Evolutionary conservation across 2,113 vertebrate genomes (phyloP).

Genomic region (Peromyscus californicus): DNA sequence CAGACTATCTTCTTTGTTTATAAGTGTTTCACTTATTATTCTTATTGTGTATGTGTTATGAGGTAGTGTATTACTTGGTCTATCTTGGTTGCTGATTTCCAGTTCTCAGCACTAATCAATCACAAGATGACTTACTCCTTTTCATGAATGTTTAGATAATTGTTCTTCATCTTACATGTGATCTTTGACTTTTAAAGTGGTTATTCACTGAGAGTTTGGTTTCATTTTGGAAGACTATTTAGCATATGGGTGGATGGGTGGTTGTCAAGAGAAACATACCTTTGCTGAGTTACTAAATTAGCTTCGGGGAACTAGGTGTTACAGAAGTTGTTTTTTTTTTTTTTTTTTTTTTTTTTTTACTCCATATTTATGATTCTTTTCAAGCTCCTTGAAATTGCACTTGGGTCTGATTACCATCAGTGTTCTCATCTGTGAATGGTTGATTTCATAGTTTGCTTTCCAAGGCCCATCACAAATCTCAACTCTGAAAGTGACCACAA

Average conservation of each 20-base stretch:
- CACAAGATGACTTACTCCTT: conserved; percentile 99
- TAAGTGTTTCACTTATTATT: background rate
- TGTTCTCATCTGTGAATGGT: background rate
- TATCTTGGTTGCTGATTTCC: conserved; percentile 99
- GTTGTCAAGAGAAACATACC: conserved; percentile 88
- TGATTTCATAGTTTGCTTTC: background rate
- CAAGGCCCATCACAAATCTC: background rate
- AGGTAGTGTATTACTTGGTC: conserved; percentile 91
- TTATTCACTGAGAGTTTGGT: conserved; percentile 98
- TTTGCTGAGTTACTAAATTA: background rate
- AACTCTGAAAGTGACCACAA: background rate
- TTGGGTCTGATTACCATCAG: background rate
- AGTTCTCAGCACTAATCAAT: conserved; percentile 99
- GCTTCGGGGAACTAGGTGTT: background rate
- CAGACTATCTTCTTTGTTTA: background rate
- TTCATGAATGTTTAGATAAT: conserved; percentile 98
- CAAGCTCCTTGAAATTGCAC: background rate
- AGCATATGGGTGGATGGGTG: conserved; percentile 97
- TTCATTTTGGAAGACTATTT: conserved; percentile 99
- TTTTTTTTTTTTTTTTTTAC: no score
- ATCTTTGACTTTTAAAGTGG: conserved; percentile 99
- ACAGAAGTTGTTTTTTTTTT: background rate
- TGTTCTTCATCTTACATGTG: conserved; percentile 99
- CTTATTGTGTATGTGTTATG: background rate
- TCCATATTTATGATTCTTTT: background rate